Conservation (phyloP, 2,797 vertebrate species). For the Phataginus tricuspis region DNA sequence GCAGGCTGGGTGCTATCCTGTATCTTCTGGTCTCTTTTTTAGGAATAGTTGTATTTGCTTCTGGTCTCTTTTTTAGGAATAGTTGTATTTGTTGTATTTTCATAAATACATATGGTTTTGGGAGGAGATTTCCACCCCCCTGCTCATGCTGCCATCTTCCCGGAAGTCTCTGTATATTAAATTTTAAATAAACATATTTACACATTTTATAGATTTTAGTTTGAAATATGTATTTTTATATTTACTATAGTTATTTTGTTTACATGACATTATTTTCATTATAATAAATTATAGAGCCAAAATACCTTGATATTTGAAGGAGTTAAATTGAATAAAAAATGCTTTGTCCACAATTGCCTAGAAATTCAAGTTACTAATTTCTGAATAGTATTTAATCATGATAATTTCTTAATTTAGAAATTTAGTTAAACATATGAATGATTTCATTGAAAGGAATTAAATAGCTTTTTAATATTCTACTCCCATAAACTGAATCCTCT, state of each 20-base stretch:
- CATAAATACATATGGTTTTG: no score
- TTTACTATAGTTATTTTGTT: neutral
- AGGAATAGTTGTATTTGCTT: no score
- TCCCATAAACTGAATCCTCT: neutral
- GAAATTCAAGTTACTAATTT: neutral
- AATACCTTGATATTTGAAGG: neutral
- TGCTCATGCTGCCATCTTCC: no score
- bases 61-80: no score
- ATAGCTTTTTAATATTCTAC: neutral
- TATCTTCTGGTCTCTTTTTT: no score
- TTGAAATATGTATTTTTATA: neutral
- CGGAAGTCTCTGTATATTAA: neutral
- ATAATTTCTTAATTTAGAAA: neutral
- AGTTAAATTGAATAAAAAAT: neutral
- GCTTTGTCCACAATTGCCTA: neutral
- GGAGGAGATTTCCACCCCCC: no score
- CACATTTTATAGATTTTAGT: neutral
- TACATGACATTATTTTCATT: neutral
- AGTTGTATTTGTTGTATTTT: no score
- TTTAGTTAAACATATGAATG: neutral
- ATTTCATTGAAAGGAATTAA: neutral
- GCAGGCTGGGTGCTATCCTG: no score
- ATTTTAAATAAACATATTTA: neutral
- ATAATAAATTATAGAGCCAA: neutral
- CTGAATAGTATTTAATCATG: neutral